Evolutionary conservation across 2,797 vertebrate species (phyloP), one percentile per base, ranked within the genome.

Genomic region (Myotis planiceps): DNA sequence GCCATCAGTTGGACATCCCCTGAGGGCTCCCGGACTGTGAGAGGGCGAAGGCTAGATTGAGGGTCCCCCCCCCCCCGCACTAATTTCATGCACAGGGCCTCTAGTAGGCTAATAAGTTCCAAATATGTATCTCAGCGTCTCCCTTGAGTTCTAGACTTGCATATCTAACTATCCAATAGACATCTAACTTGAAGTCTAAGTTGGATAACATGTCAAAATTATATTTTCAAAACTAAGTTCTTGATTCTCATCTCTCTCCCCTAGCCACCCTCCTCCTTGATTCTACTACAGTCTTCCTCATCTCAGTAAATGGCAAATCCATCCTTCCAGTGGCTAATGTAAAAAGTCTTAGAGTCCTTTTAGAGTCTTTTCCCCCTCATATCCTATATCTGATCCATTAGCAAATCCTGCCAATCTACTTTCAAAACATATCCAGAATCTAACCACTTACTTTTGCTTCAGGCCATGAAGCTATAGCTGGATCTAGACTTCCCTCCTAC

Each of bases 311-410:
- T 34, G 18, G 51, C 13, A 90, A 76, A 47, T 53, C 42, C 49
- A 87, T 37, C 29, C 32, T 89, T 90, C 19, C 3, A 55, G 21
- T 63, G 94, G 49, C 71, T 47, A 27, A 53, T 29, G 37, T 78
- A 71, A 96, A 65, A 89, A 94, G 47, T 92, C 49, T 53, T 72
- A 27, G 71, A 79, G 87, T n/a, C 42, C 34, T 58, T 92, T 79
- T 58, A 47, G 9, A 34, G 65, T 53, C 23, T 88, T 90, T 72
- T 63, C 37, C 58, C 66, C 72, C 66, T 68, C n/a, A 84, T 9
- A 80, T 18, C 60, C 9, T 78, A 2, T 37, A 78, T 86, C 39
- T 72, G 39, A 86, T 47, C 94, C 69, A 82, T 60, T 65, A 83
- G 63, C 39, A 89, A 72, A 42, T 60, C 72, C 69, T 88, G 15